phyloP scores from a whole-genome alignment of 2,113 vertebrate species.

The Kobus ellipsiprymnus region DNA sequence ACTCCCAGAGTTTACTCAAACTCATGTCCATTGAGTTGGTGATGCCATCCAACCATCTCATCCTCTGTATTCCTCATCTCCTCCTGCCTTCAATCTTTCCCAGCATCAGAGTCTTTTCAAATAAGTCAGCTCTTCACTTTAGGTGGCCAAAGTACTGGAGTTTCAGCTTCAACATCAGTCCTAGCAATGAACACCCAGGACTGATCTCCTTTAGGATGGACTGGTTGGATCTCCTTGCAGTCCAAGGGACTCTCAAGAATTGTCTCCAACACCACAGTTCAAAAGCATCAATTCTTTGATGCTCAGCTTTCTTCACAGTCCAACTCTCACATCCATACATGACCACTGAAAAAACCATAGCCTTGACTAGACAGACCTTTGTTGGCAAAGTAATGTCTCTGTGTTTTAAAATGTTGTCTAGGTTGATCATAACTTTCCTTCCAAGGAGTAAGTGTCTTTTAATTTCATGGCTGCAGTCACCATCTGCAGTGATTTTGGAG shows the following conservation, averaged over 20 bases:
- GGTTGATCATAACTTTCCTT: neutral
- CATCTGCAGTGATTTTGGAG: neutral
- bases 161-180: neutral
- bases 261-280: neutral
- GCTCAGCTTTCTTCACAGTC: neutral
- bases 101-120: neutral
- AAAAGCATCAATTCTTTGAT: accelerated
- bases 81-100: neutral
- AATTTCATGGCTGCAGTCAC: neutral
- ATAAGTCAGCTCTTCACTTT: neutral
- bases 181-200: neutral
- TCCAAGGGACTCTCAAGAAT: neutral
- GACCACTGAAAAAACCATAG: neutral
- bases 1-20: neutral
- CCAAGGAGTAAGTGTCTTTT: neutral
- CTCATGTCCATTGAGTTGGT: neutral
- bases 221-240: neutral
- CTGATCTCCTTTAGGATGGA: neutral
- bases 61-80: neutral
- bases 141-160: neutral
- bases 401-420: neutral
- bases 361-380: neutral
- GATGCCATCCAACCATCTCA: neutral
- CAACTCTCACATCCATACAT: neutral
- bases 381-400: neutral